Percentiles rank a stretch among this genome's conserved stretches.
Conservation (phyloP, 2,888 invertebrate species). For the Phasia obesa region DNA sequence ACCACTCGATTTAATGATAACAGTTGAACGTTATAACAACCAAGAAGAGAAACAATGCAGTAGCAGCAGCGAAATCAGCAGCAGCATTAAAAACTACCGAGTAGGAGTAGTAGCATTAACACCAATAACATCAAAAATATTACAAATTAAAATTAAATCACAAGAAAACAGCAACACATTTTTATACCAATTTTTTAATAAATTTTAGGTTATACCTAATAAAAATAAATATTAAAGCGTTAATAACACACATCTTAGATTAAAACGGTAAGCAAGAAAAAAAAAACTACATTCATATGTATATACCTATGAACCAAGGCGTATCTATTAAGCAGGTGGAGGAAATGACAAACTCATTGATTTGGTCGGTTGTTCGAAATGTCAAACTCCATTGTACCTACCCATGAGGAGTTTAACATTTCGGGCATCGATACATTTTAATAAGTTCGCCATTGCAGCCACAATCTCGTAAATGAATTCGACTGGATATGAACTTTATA, state of each 20-base stretch:
- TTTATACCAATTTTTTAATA: constrained; percentile 50
- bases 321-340: too few species aligned
- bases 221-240: constrained; percentile 26
- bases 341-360: too few species aligned
- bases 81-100: constrained; percentile 11
- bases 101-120: constrained; percentile 44
- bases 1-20: constrained; percentile 23
- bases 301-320: too few species aligned
- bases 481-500: too few species aligned
- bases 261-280: constrained; percentile 65
- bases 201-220: constrained; percentile 43
- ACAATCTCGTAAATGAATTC: too few species aligned
- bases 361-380: too few species aligned
- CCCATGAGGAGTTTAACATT: too few species aligned
- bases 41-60: constrained; percentile 36
- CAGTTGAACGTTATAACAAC: constrained; percentile 8
- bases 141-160: constrained; percentile 25
- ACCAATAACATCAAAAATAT: constrained; percentile 47
- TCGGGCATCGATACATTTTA: too few species aligned
- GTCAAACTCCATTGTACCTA: too few species aligned
- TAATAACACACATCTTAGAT: constrained; percentile 34
- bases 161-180: constrained; percentile 17
- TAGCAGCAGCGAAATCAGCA: constrained; percentile 22
- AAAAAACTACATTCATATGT: not conserved
- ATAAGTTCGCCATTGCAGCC: too few species aligned